Base-by-base conservation (phyloP, 2,113 vertebrate species). In the Halichoerus grypus region DNA sequence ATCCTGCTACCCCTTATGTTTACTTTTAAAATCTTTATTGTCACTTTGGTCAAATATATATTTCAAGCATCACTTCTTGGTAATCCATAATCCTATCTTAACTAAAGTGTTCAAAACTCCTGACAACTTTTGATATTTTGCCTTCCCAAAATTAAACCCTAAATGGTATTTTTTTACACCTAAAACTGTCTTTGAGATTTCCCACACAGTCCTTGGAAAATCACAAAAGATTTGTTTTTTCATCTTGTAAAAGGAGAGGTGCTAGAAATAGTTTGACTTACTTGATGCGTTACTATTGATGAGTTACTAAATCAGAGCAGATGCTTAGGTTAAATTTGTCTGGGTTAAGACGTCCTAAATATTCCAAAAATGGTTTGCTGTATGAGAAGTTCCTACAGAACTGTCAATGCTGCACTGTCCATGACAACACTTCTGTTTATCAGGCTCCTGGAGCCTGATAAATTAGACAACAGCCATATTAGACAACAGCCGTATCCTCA, bases 141-240 rank as follows among this genome's bases (percentile, higher is more conserved):
- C 5, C 51, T 93, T 92, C 36, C 67, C 89, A 19, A 72, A 95
- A 53, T 89, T 79, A 93, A 69, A 95, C 92, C 51, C 67, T 49
- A 59, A 51, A 61, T 76, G 9, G 3, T 42, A 53, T 33, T 49
- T 88, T 86, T 86, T 74, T 51, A 51, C 8, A 65, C 49, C 69
- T 76, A 86, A 31, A 51, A 86, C 33, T 59, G 24, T 69, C 74
- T 65, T 80, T 12, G 19, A 74, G 55, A 90, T 67, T 93, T 86
- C 65, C 46, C 65, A 82, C 55, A 59, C 22, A 55, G 33, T 3
- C 13, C 14, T 19, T n/a, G 2, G 15, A 91, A 83, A 63, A 83
- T 77, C 69, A 33, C 13, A 77, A 77, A 77, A 15, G 42, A 77
- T 31, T 49, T 31, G 26, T 18, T 77, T 77, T 77, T 49, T 49